A percentile compares a stretch with the other conserved stretches of the same genome.
Evolutionary conservation across 2,888 invertebrate genomes (phyloP).

Genomic region (Scaptomyza caliginosa): DNA sequence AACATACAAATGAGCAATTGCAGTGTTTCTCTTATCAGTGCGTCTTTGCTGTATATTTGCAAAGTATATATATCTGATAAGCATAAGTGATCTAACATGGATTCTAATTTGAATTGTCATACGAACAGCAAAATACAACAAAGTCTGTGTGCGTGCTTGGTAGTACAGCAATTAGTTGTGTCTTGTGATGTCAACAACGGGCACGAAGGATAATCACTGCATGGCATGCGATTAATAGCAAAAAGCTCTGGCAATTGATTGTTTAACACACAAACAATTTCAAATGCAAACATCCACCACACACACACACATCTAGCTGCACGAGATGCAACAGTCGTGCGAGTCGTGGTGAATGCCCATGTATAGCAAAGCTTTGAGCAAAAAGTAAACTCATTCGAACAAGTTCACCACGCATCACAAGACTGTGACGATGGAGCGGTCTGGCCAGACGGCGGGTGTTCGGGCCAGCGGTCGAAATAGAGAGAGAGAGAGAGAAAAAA

Average conservation of each 20-base stretch:
- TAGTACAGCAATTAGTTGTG: slow-evolving; percentile 5
- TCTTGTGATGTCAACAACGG: slow-evolving; percentile 10
- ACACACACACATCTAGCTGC: slow-evolving; percentile 37
- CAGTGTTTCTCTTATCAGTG: slow-evolving; percentile 3
- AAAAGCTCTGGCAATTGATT: slow-evolving; percentile 44
- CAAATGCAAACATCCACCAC: not conserved
- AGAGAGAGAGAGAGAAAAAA: not conserved
- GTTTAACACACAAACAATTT: not conserved
- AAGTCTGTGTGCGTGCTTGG: not conserved
- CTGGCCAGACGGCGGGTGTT: not conserved
- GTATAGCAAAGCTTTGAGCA: slow-evolving; percentile 6
- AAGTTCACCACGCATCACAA: slow-evolving; percentile 52
- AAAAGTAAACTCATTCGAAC: slow-evolving; percentile 7
- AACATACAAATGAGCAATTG: not conserved
- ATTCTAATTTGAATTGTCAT: not conserved
- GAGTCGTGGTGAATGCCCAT: slow-evolving; percentile 39
- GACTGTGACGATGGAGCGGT: slow-evolving; percentile 7
- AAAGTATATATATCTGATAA: not conserved
- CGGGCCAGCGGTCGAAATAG: slow-evolving; percentile 3
- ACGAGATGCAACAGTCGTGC: slow-evolving; percentile 62
- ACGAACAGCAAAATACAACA: not conserved
- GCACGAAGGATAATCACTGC: slow-evolving; percentile 26
- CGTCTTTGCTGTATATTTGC: not conserved
- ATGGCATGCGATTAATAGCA: slow-evolving; percentile 25
- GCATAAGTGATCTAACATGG: not conserved